These are phyloP conservation scores for Pelusios castaneus DNA, from an alignment of 2,113 vertebrate genomes.

Conservation along the genomic window DNA sequence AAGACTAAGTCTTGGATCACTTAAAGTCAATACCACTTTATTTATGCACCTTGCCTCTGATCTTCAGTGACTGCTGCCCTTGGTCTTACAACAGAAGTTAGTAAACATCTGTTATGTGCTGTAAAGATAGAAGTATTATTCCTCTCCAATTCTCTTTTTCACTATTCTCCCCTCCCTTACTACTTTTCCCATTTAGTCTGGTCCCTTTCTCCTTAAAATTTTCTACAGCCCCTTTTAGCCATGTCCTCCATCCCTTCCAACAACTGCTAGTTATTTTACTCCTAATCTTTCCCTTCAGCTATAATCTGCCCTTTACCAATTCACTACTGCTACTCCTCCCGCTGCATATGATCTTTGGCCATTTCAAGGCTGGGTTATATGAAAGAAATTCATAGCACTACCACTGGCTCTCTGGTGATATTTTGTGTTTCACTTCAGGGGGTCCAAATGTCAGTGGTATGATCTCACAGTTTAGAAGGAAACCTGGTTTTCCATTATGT, in stretches of 20 bases:
- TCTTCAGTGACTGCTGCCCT: background rate
- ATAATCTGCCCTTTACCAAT: background rate
- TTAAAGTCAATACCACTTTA: background rate
- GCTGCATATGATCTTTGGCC: background rate
- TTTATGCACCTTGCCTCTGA: background rate
- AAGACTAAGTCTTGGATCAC: background rate
- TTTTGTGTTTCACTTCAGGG: background rate
- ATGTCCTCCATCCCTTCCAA: background rate
- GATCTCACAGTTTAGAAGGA: background rate
- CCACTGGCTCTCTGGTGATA: background rate
- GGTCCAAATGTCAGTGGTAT: background rate
- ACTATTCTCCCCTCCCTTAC: background rate
- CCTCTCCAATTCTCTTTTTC: background rate
- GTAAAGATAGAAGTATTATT: background rate
- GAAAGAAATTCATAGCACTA: background rate
- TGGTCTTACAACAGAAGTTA: background rate
- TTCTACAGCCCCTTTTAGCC: background rate
- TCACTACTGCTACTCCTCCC: background rate
- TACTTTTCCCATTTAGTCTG: background rate
- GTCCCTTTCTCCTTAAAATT: background rate
- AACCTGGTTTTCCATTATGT: accelerated
- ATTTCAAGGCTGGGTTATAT: background rate
- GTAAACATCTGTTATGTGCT: background rate
- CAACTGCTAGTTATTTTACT: background rate
- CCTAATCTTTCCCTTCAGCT: background rate